Base-by-base conservation (phyloP, 1,140 invertebrate species). In the Zaprionus ornatus region DNA sequence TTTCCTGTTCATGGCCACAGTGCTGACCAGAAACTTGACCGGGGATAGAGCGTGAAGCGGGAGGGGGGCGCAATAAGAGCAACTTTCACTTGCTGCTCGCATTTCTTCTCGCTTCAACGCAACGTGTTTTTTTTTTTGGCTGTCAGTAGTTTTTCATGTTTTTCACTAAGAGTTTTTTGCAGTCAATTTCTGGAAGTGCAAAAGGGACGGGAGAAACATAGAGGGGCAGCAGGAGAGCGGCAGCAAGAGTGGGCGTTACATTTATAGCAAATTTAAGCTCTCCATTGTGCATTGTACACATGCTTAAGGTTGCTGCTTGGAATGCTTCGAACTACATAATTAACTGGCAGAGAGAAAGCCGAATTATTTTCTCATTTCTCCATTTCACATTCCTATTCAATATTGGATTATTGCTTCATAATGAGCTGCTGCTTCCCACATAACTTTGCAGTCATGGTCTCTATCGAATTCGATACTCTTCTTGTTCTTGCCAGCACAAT, bases 81-180 rank as follows among this genome's bases (percentile, higher is more conserved):
- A 86, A 88, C 67, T 86, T 86, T 86, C 65, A 70, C 66, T 78
- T 50, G 68, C 81, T 63, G 71, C 74, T 86, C 60, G 52, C 62
- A 80, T 80, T 88, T 82, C 79, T 60, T 54, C 42, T 57, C 55
- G 72, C 77, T 69, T 55, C 45, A 88, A 88, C 63, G 77, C 67
- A 70, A 80, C 77, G 81, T 59, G 70, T 76, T 68, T 40, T 27
- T 52, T 35, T 42, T 32, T 52, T 65, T 25, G 15, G 10, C 63
- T 56, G 60, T 45, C 55, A 27, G 69, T 60, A 74, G 75, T 76
- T 87, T 65, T 25, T 21, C 13, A 10, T 13, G 15, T 55, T 55
- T 19, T 73, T 57, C 50, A 13, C 29, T 45, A 10, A 17, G 27
- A 50, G 40, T 25, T 74, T 67, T 55, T 45, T 27, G 50, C 48